Evolutionary conservation across 2,113 vertebrate species (phyloP), one percentile per base, ranked within the genome.

Genomic region (Festucalex cinctus): DNA sequence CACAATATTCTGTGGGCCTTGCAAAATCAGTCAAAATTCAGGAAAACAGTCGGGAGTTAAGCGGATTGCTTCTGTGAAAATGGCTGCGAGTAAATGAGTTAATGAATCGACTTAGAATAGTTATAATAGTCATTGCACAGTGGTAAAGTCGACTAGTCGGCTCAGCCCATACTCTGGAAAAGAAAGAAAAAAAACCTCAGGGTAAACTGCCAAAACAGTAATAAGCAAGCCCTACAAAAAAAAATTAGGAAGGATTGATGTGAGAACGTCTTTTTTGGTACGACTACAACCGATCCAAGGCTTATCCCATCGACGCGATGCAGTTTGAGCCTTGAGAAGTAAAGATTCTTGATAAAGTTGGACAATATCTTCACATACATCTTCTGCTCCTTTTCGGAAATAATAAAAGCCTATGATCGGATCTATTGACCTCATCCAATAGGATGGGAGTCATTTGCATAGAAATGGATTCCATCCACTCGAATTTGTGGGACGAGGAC

Each of bases 381-480:
- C 87, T 82, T 80, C 74, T 74, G 71, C 75, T 83, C 83, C 78
- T 83, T 70, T 73, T 63, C 74, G 83, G 76, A 77, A 90, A 88
- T 84, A 89, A 83, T 88, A 84, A 89, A 89, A 74, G 66, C 17
- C 74, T 37, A 85, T 90, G 86, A 87, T 88, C 67, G 63, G 76
- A 90, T 88, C 76, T 75, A 82, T 88, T 91, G 87, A 89, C 80
- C 82, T 86, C 82, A 73, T 74, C 35, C 68, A 82, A 86, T 73
- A 80, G 82, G 73, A 86, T 81, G 78, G 78, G 74, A 75, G 81
- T 88, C 73, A 92, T 92, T 91, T 90, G 87, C 91, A 92, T 92
- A 91, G 89, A 91, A 90, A 91, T 92, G 84, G 89, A 92, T 89
- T 91, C 78, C 71, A 82, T 88, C 81, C 79, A 66, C 66, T 79